Evolutionary conservation across 2,888 invertebrate species (phyloP), one percentile per base, ranked within the genome.

Genomic region (Synergus itoensis): DNA sequence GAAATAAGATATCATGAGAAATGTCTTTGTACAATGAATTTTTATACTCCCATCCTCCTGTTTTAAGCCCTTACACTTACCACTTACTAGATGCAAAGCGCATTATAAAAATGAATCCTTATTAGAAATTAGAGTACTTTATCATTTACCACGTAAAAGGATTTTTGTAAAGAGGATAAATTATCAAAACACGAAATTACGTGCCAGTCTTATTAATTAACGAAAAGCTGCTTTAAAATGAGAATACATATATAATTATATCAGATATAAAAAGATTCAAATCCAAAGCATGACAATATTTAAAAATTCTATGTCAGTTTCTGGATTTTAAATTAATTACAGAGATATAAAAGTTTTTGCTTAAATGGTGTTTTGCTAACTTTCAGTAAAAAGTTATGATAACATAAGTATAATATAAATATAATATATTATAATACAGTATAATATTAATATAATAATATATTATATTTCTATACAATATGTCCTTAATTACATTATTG

Each of bases 1-100:
- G 62, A 62, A 60, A 62, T 62, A 62, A 62, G 62, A 28, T 62
- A 62, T 28, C 21, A 28, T 62, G 62, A 62, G 28, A 62, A 62
- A 62, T 62, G 62, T 28, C 62, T 62, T 62, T 62, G 62, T 62
- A 62, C 62, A 62, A 28, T 62, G 62, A 62, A 62, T 21, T 62
- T 62, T 14, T 28, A 62, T 28, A 21, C 7, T 62, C 62, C 21
- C 28, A 62, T 28, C 14, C 28, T 62, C 4, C 45, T 14, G 12
- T 45, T 45, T 45, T 45, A 45, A 14, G 4, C 18, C 62, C 18
- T 12, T 62, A 14, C 12, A 62, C 62, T 62, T 62, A 62, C 12
- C 5, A 18, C 62, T 62, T 28, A 28, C 5, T 14, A 62, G 62
- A 62, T 62, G 21, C 28, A 21, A 62, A 62, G 62, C 28, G 12